Base-by-base conservation (phyloP, 2,113 vertebrate genomes). In the Austrofundulus limnaeus region DNA sequence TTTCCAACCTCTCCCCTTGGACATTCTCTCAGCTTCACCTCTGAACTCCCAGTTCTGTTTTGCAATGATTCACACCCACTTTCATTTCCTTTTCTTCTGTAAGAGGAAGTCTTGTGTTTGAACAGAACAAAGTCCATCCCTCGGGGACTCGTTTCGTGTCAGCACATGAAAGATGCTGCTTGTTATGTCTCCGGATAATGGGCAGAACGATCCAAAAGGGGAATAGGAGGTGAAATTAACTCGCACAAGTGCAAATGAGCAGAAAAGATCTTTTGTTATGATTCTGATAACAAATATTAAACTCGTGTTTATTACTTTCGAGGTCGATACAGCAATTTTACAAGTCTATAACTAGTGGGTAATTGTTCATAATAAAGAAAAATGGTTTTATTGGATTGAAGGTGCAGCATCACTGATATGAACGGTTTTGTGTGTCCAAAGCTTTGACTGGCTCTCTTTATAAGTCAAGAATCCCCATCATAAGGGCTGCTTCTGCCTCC, bases 1-100 rank as follows among this genome's bases (percentile, higher is more conserved):
- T 21, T 25, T 38, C 31, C 39, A 42, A 10, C 11, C 43, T 16
- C 14, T 61, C 11, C 55, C 28, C 25, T 34, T 9, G 2, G 31
- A 34, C 31, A 34, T 34, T 34, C 17, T 52, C 51, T 52, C 28
- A 19, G 5, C 41, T 63, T 69, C 58, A 57, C 54, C 64, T 53
- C 49, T 68, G 61, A 71, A 68, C 59, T 37, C 38, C 28, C 9
- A 31, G 47, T 38, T 45, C 19, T 66, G 57, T 58, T 74, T 74
- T 61, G 65, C 62, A 17, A 55, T 43, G n/a, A 55, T 78, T 41
- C 66, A 62, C 59, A 61, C 72, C 46, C 59, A 61, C 68, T 82
- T 78, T 75, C 37, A 67, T 81, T 80, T 83, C 73, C 78, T 73
- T 77, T 82, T 82, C 74, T 84, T 84, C 77, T 84, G 45, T 41